phyloP scores from a whole-genome alignment of 1,140 invertebrate species.

The Drosophila ananassae region DNA sequence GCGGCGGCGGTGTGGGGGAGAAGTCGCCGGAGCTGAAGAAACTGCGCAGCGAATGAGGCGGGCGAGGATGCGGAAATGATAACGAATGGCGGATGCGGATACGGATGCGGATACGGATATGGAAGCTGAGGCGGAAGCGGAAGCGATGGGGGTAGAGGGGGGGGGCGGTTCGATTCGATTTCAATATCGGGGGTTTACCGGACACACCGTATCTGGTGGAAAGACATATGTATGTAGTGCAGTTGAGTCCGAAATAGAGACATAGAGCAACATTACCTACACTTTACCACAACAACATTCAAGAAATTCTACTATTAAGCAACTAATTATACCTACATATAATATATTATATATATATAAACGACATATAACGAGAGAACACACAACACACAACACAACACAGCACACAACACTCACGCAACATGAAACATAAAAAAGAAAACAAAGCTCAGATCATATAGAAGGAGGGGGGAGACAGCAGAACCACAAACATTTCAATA shows the following conservation, averaged over 20 bases:
- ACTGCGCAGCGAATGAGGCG: conserved; percentile 79
- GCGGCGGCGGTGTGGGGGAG: conserved; percentile 21
- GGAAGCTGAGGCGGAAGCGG: conserved; percentile 22
- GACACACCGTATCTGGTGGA: conserved; percentile 67
- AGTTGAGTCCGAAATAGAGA: conserved; percentile 67
- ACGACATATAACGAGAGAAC: conserved; percentile 61
- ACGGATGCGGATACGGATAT: conserved; percentile 10
- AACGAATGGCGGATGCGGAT: conserved; percentile 5
- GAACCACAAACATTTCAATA: conserved; percentile 48
- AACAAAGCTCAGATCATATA: conserved; percentile 33
- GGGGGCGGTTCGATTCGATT: conserved; percentile 24
- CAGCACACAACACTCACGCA: conserved; percentile 36
- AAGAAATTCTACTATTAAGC: conserved; percentile 81
- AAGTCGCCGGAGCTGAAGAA: conserved; percentile 82
- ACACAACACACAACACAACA: conserved; percentile 29
- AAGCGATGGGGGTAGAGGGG: conserved; percentile 3
- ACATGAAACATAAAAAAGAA: conserved; percentile 22
- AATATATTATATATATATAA: conserved; percentile 81
- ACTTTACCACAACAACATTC: conserved; percentile 82
- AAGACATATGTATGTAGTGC: conserved; percentile 82
- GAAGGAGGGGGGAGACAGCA: conserved; percentile 3
- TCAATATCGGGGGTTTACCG: conserved; percentile 1
- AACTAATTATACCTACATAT: conserved; percentile 81
- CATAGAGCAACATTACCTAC: conserved; percentile 81
- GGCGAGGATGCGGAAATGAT: conserved; percentile 26